Conservation (phyloP, 2,888 invertebrate species). For the Lithophane socia region DNA sequence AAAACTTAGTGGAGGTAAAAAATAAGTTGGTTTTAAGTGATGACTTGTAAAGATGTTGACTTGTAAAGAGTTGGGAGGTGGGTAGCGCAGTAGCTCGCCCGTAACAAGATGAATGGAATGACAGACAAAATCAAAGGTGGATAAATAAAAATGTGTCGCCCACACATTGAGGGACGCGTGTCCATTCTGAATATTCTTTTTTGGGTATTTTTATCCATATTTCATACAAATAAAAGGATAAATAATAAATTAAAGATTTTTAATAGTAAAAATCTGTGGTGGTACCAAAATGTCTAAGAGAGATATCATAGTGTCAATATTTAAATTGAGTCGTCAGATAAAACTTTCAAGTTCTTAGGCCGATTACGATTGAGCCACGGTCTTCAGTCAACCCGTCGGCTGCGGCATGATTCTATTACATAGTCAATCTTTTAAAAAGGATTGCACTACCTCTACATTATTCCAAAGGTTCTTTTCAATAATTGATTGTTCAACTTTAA, state of each 20-base stretch:
- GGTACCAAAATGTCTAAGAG: no score
- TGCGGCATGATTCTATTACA: not conserved
- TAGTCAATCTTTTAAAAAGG: not conserved
- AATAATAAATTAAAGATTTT: no score
- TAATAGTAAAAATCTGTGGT: not conserved
- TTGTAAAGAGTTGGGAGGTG: constrained; percentile 72
- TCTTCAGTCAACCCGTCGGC: constrained; percentile 32
- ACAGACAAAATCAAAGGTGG: constrained; percentile 78
- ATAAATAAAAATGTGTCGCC: constrained; percentile 81
- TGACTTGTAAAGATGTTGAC: constrained; percentile 77
- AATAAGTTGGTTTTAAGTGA: constrained; percentile 65
- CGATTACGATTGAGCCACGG: constrained; percentile 7
- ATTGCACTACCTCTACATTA: not conserved
- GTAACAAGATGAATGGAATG: constrained; percentile 83
- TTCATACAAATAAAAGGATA: not conserved
- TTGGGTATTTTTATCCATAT: not conserved
- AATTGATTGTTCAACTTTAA: not conserved
- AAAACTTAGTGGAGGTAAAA: not conserved
- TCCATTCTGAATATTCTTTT: constrained; percentile 62
- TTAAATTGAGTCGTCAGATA: not conserved
- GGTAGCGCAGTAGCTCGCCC: constrained; percentile 85
- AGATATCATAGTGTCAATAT: not conserved
- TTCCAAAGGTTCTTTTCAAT: not conserved
- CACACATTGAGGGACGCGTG: constrained; percentile 75
- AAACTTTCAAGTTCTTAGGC: constrained; percentile 30